These are phyloP conservation scores for Periplaneta americana DNA, from an alignment of 1,140 invertebrate genomes.

Conservation along the genomic window DNA sequence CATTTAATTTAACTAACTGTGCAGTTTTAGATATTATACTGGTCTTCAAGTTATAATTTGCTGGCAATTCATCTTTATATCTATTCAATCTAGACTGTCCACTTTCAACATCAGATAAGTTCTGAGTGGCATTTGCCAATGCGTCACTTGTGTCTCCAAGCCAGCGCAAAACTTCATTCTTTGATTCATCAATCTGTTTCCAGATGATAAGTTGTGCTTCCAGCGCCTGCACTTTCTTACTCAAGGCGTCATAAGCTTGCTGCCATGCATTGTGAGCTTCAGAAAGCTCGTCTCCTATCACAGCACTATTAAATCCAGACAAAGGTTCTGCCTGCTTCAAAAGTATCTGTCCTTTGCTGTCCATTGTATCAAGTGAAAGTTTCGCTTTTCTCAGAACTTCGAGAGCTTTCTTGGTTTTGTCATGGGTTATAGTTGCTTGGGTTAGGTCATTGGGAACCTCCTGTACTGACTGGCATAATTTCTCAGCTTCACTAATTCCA, in stretches of 20 bases:
- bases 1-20: slow-evolving; percentile 74
- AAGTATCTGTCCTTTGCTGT: slow-evolving; percentile 62
- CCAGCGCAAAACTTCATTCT: slow-evolving; percentile 80
- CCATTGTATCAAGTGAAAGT: slow-evolving; percentile 65
- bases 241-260: slow-evolving; percentile 59
- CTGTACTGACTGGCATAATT: slow-evolving; percentile 49
- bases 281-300: slow-evolving; percentile 55
- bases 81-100: slow-evolving; percentile 69
- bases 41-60: slow-evolving; percentile 66
- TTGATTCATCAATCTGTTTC: slow-evolving; percentile 84
- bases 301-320: slow-evolving; percentile 57
- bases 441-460: slow-evolving; percentile 59
- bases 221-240: slow-evolving; percentile 65
- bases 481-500: slow-evolving; percentile 59
- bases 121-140: slow-evolving; percentile 65
- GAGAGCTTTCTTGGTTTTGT: slow-evolving; percentile 67
- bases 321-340: slow-evolving; percentile 67
- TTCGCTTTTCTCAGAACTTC: slow-evolving; percentile 71
- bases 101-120: slow-evolving; percentile 72
- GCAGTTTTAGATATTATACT: slow-evolving; percentile 72
- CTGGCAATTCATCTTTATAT: slow-evolving; percentile 81
- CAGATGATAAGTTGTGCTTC: slow-evolving; percentile 86
- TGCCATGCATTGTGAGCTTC: slow-evolving; percentile 66
- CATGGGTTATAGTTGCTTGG: slow-evolving; percentile 53
- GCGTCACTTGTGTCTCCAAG: slow-evolving; percentile 70